These are phyloP conservation scores for Meandrina meandrites DNA, from an alignment of 92 coral and sea anemone species.

Conservation along the genomic window DNA sequence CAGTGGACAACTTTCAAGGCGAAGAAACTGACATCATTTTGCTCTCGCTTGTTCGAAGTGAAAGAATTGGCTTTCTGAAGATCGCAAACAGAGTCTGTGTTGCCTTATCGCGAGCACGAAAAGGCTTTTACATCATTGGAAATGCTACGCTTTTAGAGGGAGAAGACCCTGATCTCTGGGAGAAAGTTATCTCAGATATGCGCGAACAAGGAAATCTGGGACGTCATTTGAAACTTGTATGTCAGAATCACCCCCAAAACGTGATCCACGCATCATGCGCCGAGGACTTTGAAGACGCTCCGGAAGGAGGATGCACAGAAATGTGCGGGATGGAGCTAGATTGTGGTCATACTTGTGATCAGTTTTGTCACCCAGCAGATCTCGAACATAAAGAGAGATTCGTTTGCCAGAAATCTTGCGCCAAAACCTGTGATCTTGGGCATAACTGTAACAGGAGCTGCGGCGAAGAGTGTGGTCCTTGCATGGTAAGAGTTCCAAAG, in stretches of 20 bases:
- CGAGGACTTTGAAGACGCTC: conserved; percentile 77
- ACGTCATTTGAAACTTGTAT: conserved; percentile 56
- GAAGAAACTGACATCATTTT: conserved; percentile 91
- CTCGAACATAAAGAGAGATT: conserved; percentile 64
- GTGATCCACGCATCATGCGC: conserved; percentile 70
- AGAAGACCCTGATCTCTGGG: conserved; percentile 74
- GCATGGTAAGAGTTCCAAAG: conserved; percentile 61
- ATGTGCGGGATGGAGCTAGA: conserved; percentile 60
- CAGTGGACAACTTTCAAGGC: conserved; percentile 92
- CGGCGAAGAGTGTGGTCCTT: conserved; percentile 74
- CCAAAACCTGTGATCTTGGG: conserved; percentile 49
- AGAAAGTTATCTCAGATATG: conserved; percentile 71
- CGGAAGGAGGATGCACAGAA: conserved; percentile 82
- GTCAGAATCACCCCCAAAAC: conserved; percentile 91
- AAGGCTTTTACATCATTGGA: conserved; percentile 81
- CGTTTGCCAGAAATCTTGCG: conserved; percentile 69
- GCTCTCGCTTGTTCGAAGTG: conserved; percentile 90
- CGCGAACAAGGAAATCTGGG: conserved; percentile 62
- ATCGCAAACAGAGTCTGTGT: conserved; percentile 86
- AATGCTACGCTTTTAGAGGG: conserved; percentile 73
- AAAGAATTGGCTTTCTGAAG: conserved; percentile 78
- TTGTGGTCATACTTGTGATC: conserved; percentile 65
- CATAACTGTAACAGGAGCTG: conserved; percentile 72
- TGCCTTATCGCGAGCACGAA: conserved; percentile 85
- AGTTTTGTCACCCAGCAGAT: conserved; percentile 86